These are phyloP conservation scores for Dromococcyx pavoninus DNA, from an alignment of 2,797 vertebrate species.

Conservation along the genomic window DNA sequence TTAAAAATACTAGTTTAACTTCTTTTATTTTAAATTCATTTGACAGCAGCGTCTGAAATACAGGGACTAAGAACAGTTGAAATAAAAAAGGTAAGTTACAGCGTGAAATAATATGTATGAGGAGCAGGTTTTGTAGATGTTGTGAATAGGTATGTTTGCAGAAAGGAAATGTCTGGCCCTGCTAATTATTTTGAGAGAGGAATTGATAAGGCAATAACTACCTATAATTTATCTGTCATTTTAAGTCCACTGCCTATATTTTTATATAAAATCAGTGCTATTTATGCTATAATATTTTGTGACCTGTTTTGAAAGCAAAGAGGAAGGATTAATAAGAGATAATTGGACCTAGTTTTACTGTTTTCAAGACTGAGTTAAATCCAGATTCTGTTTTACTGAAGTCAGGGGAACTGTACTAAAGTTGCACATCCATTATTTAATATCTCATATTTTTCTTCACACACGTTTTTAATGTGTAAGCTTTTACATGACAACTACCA, in stretches of 20 bases:
- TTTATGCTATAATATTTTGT: not conserved
- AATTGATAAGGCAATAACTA: not conserved
- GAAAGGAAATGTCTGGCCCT: not conserved
- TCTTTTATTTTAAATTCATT: constrained; percentile 9
- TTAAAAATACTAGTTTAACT: not conserved
- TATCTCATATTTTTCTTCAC: not conserved
- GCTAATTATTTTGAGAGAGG: not conserved
- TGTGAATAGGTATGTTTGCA: not conserved
- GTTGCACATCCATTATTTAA: not conserved
- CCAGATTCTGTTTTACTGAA: not conserved
- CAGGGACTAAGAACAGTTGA: constrained; percentile 89
- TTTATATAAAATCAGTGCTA: not conserved
- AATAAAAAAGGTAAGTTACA: constrained; percentile 86
- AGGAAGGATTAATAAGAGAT: not conserved
- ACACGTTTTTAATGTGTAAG: not conserved
- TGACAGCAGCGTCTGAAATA: constrained; percentile 80
- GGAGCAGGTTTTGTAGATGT: not conserved
- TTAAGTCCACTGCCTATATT: not conserved
- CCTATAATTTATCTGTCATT: not conserved
- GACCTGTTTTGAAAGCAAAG: not conserved
- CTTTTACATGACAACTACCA: not conserved
- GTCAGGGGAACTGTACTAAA: not conserved
- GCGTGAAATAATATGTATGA: not conserved
- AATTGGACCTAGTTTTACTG: not conserved
- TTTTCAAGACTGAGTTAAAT: not conserved